Percentiles rank a stretch among this genome's conserved stretches.
These are phyloP conservation scores for Trogon melanurus DNA, from an alignment of 2,113 vertebrate species.

Conservation along the genomic window DNA sequence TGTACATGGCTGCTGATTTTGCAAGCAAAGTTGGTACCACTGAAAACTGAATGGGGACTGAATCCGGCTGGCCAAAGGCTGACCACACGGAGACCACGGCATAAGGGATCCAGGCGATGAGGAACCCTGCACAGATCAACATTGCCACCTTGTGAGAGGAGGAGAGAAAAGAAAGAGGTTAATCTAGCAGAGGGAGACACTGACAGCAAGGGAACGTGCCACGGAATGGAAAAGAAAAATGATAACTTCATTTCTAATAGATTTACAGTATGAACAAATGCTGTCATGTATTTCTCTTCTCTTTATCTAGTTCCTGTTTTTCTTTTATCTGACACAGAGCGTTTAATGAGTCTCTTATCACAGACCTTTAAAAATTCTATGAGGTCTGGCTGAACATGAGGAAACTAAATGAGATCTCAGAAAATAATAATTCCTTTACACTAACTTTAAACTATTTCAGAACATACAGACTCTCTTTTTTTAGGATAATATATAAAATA, in stretches of 20 bases:
- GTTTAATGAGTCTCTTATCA: not conserved
- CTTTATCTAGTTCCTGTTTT: not conserved
- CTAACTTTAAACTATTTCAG: not conserved
- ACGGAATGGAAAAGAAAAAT: not conserved
- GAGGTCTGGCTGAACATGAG: not conserved
- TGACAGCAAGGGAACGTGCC: not conserved
- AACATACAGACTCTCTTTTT: not conserved
- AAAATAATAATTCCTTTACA: not conserved
- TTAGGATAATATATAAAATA: not conserved
- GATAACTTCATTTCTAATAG: not conserved
- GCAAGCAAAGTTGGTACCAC: conserved; percentile 91
- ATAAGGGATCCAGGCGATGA: conserved; percentile 95
- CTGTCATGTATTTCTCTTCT: not conserved
- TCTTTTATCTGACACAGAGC: not conserved
- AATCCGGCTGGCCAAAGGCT: conserved; percentile 87
- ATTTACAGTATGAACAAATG: not conserved
- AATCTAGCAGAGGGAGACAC: not conserved
- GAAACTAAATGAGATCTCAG: not conserved
- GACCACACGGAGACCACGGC: conserved; percentile 92
- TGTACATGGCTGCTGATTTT: conserved; percentile 97
- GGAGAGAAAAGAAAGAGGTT: not conserved
- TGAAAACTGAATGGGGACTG: conserved; percentile 88
- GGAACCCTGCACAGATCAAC: conserved; percentile 95
- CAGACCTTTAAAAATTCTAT: not conserved
- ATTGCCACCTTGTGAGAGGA: conserved; percentile 86